Base-by-base conservation (phyloP, 2,113 vertebrate species). In the Platysteira castanea region DNA sequence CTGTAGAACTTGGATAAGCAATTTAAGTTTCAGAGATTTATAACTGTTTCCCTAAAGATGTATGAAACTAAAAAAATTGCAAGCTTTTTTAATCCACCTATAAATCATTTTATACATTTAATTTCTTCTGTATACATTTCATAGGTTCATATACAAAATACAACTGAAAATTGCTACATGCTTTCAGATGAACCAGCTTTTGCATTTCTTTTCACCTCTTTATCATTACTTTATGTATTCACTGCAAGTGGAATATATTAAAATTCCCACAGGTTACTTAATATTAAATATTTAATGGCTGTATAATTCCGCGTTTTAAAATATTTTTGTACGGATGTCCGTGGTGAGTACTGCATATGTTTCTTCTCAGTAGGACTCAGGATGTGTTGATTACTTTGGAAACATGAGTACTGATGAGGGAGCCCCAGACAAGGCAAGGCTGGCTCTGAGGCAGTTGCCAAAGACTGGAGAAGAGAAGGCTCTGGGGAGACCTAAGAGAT, bases 71-170 rank as follows among this genome's bases (percentile, higher is more conserved):
- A 96, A 98, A 90, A 96, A 95, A 54, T 52, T 95, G 94, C 84
- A 96, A 96, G 59, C 61, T 71, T 97, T 98, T 94, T 96, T n/a
- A 98, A 98, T 96, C 97, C 68, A 88, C 75, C 96, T 81, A 98
- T 98, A 98, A 98, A 98, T 98, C 97, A 98, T 97, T 96, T 97
- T 86, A 96, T 95, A 95, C 86, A 92, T 98, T 97, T 97, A 98
- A 97, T 98, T 97, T 98, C 86, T 98, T 93, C 87, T 79, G 71
- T 96, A 96, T 94, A 95, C 96, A 94, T 97, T 97, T 96, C 97
- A 97, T 91, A 42, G 37, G 31, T 93, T 77, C n/a, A 60, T 77
- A 92, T 85, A 92, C 73, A 96, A 93, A 92, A 87, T 83, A 79
- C 90, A 97, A 93, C 50, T 82, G 94, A 84, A 97, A 98, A 97